Evolutionary conservation across 2,797 vertebrate species (phyloP), one percentile per base, ranked within the genome.

Genomic region (Melanotaenia boesemani): DNA sequence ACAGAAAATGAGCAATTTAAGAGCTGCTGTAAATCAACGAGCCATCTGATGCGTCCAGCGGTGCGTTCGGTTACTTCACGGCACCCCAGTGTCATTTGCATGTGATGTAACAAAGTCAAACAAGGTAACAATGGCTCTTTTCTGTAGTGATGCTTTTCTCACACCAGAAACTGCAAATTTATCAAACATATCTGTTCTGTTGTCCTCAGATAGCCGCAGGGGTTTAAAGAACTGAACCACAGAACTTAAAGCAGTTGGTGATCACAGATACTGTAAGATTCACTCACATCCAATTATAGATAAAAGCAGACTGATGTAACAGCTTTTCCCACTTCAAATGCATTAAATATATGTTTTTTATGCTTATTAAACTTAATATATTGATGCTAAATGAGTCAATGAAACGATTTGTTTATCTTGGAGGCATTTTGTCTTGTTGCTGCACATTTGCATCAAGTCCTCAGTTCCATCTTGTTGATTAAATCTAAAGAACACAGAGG

Each of bases 241-340:
- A 56, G 28, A 64, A 76, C 62, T 72, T 48, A 26, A 59, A 80
- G 73, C 63, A 72, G 69, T 39, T 63, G 69, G 28, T 76, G 74
- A 80, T 76, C 65, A 74, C 50, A 74, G 77, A 75, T 58, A 70
- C n/a, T 48, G 36, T 52, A 52, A n/a, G 36, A 58, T 69, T 64
- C 70, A 65, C 65, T 73, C 48, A 30, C 39, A 64, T 69, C 56
- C 55, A 74, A 59, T 60, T 48, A 60, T n/a, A 62, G 63, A 71
- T 71, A 57, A 74, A 70, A 32, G 30, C 26, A 46, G 58, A 56
- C 32, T 22, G 39, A 57, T 72, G 67, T 62, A 20, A 32, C 28
- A 34, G 11, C 56, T 70, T 65, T 48, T 18, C 30, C 28, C 13
- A 13, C 63, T 54, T 56, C 30, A 56, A 28, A 58, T 28, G 5